Conservation (phyloP, 2,113 vertebrate genomes). For the Percopsis transmontana region DNA sequence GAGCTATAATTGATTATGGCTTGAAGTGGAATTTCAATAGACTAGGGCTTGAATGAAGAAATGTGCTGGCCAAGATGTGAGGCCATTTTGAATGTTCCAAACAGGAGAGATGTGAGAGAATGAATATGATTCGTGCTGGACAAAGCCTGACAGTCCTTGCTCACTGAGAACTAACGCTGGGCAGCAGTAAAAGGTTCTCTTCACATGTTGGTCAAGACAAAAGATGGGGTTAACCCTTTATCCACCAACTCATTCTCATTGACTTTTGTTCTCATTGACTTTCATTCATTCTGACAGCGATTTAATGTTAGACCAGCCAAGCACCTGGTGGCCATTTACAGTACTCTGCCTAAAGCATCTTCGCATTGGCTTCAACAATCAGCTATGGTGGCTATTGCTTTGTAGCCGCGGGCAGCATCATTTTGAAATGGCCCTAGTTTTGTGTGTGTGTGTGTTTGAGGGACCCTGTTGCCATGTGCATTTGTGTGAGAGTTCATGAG, state of each 20-base stretch:
- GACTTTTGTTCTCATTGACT: too few species aligned
- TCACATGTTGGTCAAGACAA: not conserved
- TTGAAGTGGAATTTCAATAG: conserved; percentile 65
- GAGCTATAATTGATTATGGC: conserved; percentile 67
- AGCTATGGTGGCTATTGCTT: too few species aligned
- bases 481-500: not conserved
- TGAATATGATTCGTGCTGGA: conserved; percentile 35
- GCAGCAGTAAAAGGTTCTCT: not conserved
- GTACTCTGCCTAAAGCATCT: too few species aligned
- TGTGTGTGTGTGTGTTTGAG: conserved; percentile 10
- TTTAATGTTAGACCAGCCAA: too few species aligned
- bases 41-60: conserved; percentile 40
- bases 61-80: not conserved
- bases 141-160: conserved; percentile 33
- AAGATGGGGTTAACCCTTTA: not conserved
- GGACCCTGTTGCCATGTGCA: too few species aligned
- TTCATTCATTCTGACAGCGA: not conserved
- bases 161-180: conserved; percentile 1
- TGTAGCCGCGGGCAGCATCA: too few species aligned
- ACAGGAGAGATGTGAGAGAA: conserved; percentile 12
- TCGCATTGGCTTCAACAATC: too few species aligned
- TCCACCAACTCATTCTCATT: too few species aligned
- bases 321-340: too few species aligned
- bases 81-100: conserved; percentile 20
- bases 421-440: too few species aligned